A percentile compares a stretch with the other conserved stretches of the same genome.
Conservation (phyloP, 1,140 invertebrate species). For the Tetragnatha versicolor region DNA sequence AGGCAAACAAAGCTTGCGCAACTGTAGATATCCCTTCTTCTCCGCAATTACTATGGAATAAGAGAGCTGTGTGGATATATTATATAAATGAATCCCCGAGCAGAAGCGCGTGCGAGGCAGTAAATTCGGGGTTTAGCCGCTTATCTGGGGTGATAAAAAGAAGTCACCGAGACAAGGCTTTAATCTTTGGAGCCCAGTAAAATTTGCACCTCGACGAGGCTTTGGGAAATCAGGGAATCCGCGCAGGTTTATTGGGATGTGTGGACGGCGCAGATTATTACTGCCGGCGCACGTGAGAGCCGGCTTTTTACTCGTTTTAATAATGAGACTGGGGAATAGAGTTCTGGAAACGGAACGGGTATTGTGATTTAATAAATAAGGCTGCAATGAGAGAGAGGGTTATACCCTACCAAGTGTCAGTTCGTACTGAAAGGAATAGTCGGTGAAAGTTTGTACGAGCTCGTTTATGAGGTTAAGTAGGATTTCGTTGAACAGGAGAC, state of each 20-base stretch:
- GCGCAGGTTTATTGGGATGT: neutral
- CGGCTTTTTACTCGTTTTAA: too few species aligned
- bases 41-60: slow-evolving; percentile 42
- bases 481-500: too few species aligned
- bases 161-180: slow-evolving; percentile 34
- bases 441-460: too few species aligned
- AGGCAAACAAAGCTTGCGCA: slow-evolving; percentile 44
- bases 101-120: slow-evolving; percentile 10
- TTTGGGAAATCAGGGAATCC: too few species aligned
- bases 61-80: slow-evolving; percentile 22
- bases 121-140: slow-evolving; percentile 49
- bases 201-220: slow-evolving; percentile 41
- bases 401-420: too few species aligned
- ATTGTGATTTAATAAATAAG: too few species aligned
- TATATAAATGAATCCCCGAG: slow-evolving; percentile 46
- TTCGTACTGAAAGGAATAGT: too few species aligned
- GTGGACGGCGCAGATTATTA: neutral
- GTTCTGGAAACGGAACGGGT: too few species aligned
- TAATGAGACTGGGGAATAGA: too few species aligned
- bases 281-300: neutral
- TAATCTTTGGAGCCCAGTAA: slow-evolving; percentile 47
- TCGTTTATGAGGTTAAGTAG: too few species aligned
- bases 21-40: slow-evolving; percentile 36
- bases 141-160: slow-evolving; percentile 48
- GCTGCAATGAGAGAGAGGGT: too few species aligned